These are phyloP conservation scores for Apogon hyalosoma DNA, from an alignment of 2,797 vertebrate genomes.

Conservation along the genomic window DNA sequence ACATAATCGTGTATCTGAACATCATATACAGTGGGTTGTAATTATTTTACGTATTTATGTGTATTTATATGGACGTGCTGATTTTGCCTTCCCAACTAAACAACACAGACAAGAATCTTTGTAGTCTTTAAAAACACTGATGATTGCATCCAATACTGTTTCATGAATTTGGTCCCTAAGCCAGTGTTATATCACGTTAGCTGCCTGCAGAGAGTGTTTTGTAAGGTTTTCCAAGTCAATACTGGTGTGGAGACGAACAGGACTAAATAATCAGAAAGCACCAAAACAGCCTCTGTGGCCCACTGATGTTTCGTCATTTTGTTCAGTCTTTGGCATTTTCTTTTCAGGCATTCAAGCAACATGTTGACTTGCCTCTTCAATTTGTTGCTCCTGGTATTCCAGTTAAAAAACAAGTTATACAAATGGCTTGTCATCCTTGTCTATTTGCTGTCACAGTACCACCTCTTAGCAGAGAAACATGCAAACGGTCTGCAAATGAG, in stretches of 20 bases:
- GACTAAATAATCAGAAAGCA: background rate
- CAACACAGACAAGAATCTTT: no score
- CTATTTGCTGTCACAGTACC: slow-evolving; percentile 20
- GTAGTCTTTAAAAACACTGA: no score
- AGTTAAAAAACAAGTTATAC: slow-evolving; percentile 6
- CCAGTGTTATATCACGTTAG: no score
- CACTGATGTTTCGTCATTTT: background rate
- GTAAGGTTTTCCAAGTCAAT: no score
- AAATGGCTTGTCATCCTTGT: slow-evolving; percentile 14
- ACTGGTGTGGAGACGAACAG: background rate
- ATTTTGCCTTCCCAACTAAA: no score
- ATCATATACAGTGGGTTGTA: no score
- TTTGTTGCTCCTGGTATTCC: slow-evolving; percentile 1
- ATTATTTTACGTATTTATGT: no score
- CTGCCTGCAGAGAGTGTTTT: no score
- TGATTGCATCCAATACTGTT: no score
- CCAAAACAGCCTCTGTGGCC: background rate
- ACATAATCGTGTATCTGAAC: no score
- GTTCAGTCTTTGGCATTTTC: slow-evolving; percentile 1
- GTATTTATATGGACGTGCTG: no score
- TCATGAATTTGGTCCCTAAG: no score
- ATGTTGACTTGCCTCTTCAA: slow-evolving; percentile 16
- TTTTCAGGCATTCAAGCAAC: slow-evolving; percentile 4
- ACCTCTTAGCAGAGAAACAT: slow-evolving; percentile 19
- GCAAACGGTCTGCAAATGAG: slow-evolving; percentile 15